Percentiles rank a stretch among this genome's conserved stretches.
phyloP scores from a whole-genome alignment of 53 echinoderm and acorn worm species.

The Paracentrotus lividus region DNA sequence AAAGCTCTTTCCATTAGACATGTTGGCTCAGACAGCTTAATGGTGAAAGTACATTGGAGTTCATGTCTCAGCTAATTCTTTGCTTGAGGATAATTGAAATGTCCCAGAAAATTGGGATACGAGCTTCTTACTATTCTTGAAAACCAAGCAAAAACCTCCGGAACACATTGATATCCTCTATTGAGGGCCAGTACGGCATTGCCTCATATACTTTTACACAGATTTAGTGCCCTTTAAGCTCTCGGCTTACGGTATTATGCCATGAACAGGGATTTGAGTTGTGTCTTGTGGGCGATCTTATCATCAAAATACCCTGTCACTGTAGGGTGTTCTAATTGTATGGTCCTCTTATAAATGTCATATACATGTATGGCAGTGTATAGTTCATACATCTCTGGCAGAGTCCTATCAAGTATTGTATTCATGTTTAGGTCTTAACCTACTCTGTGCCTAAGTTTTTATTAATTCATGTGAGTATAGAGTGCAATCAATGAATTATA shows the following conservation, averaged over 20 bases:
- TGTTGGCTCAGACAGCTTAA: not conserved
- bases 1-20: not conserved
- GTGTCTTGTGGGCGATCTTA: conserved; percentile 19
- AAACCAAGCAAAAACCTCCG: not conserved
- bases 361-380: not conserved
- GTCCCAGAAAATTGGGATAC: conserved; percentile 13
- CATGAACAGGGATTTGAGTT: not conserved
- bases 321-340: not conserved
- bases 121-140: not conserved
- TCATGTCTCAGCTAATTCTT: conserved; percentile 24
- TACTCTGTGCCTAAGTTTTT: too few relatives aligned
- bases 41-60: not conserved
- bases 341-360: conserved; percentile 1
- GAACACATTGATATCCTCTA: too few relatives aligned
- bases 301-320: not conserved
- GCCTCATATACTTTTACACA: too few relatives aligned
- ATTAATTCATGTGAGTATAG: too few relatives aligned
- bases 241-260: too few relatives aligned
- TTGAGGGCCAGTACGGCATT: too few relatives aligned
- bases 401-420: not conserved
- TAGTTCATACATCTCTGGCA: not conserved
- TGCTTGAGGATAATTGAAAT: conserved; percentile 7
- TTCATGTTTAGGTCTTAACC: too few relatives aligned
- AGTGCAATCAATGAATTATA: too few relatives aligned
- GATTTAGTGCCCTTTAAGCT: too few relatives aligned